Evolutionary conservation across 2,888 invertebrate species (phyloP).

Genomic region (Parapristionchus giblindavisi): DNA sequence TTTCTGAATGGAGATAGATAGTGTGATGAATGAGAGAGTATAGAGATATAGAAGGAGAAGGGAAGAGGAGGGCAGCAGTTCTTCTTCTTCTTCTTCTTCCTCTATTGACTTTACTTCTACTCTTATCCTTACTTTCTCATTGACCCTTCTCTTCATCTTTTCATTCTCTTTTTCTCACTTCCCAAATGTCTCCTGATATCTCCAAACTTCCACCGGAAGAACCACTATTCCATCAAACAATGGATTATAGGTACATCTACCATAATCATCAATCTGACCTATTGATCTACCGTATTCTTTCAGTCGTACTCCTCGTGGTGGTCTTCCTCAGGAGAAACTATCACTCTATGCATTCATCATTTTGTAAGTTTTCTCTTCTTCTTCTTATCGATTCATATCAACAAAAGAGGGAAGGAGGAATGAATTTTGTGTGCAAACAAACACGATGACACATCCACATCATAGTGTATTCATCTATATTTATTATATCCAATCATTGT

Average conservation of each 20-base stretch:
- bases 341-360: slow-evolving; percentile 22
- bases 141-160: slow-evolving; percentile 1
- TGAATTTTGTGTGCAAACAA: too few species aligned
- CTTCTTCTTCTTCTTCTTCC: slow-evolving; percentile 20
- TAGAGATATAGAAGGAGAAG: too few species aligned
- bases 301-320: slow-evolving; percentile 24
- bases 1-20: slow-evolving; percentile 22
- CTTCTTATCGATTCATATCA: background rate
- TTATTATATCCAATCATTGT: too few species aligned
- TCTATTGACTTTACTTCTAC: slow-evolving; percentile 24
- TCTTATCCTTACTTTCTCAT: background rate
- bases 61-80: slow-evolving; percentile 15
- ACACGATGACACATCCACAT: too few species aligned
- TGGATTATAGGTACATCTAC: background rate
- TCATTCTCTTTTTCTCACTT: background rate
- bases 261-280: background rate
- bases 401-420: too few species aligned
- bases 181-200: background rate
- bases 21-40: background rate
- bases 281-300: background rate
- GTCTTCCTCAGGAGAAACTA: slow-evolving; percentile 26
- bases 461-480: too few species aligned
- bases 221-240: background rate
- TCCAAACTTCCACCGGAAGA: slow-evolving; percentile 15
- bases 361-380: slow-evolving; percentile 6